These are phyloP conservation scores for Gymnosoma rotundatum DNA, from an alignment of 2,888 invertebrate species.

Conservation along the genomic window DNA sequence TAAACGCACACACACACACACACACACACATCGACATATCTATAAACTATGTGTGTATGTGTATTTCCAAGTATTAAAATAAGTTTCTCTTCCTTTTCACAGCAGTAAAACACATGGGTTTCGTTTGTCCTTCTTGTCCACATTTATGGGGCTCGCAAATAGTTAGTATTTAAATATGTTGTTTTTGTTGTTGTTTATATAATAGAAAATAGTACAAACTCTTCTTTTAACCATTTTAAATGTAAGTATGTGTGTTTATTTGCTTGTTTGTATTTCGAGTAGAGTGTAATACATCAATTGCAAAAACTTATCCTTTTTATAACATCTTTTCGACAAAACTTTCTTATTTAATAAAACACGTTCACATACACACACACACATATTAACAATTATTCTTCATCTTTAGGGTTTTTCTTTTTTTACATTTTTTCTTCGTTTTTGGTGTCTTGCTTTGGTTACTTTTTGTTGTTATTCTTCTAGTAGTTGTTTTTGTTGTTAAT, in stretches of 20 bases:
- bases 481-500: constrained; percentile 51
- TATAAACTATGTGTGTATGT: background rate
- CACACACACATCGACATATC: background rate
- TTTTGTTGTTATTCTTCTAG: constrained; percentile 34
- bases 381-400: constrained; percentile 48
- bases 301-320: constrained; percentile 80
- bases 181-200: constrained; percentile 27
- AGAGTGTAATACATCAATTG: constrained; percentile 80
- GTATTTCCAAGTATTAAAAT: background rate
- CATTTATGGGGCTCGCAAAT: constrained; percentile 39
- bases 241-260: constrained; percentile 21
- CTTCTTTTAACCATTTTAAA: background rate
- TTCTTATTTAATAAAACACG: constrained; percentile 44
- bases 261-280: constrained; percentile 39
- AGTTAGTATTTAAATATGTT: constrained; percentile 5
- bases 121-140: constrained; percentile 45
- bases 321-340: constrained; percentile 64
- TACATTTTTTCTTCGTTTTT: constrained; percentile 17
- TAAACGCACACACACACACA: constrained; percentile 32
- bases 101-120: constrained; percentile 49
- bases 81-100: constrained; percentile 26
- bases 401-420: constrained; percentile 60
- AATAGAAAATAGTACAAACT: constrained; percentile 25
- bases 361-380: constrained; percentile 7
- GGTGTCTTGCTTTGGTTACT: constrained; percentile 36